Evolutionary conservation across 2,113 vertebrate genomes (phyloP).

Genomic region (Puma concolor): DNA sequence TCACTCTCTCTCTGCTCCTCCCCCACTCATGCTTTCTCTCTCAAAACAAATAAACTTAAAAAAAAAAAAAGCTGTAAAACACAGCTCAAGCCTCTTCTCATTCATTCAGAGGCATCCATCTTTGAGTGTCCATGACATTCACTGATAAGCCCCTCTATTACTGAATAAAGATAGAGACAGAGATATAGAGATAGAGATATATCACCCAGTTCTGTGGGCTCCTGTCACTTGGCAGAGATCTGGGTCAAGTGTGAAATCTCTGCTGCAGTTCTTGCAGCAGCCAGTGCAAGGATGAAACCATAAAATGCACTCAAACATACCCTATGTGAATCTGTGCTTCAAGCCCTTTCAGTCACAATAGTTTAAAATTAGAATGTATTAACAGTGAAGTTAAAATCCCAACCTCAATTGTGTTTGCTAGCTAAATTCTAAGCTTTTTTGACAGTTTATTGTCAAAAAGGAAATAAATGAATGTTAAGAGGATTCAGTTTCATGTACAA

Average conservation of each 20-base stretch:
- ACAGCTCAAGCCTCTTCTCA: neutral
- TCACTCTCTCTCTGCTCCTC: too few relatives aligned
- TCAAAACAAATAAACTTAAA: too few relatives aligned
- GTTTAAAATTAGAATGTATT: slow-evolving; percentile 49
- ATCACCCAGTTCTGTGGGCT: neutral
- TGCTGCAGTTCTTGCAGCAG: neutral
- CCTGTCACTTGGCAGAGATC: neutral
- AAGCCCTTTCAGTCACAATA: neutral
- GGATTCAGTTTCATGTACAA: neutral
- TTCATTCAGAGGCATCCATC: neutral
- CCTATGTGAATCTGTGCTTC: neutral
- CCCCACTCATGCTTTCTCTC: too few relatives aligned
- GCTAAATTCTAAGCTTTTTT: slow-evolving; percentile 45
- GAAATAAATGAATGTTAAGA: slow-evolving; percentile 17
- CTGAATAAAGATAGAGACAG: neutral
- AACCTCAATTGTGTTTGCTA: neutral
- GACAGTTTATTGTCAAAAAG: slow-evolving; percentile 49
- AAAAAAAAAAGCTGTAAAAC: neutral
- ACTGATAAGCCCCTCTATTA: neutral
- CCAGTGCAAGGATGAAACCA: neutral
- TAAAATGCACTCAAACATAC: neutral
- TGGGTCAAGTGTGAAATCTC: neutral
- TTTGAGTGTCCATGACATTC: neutral
- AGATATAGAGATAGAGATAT: neutral
- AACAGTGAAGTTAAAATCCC: slow-evolving; percentile 37